Evolutionary conservation across 2,888 invertebrate genomes (phyloP).

Genomic region (Harpalus rubripes): DNA sequence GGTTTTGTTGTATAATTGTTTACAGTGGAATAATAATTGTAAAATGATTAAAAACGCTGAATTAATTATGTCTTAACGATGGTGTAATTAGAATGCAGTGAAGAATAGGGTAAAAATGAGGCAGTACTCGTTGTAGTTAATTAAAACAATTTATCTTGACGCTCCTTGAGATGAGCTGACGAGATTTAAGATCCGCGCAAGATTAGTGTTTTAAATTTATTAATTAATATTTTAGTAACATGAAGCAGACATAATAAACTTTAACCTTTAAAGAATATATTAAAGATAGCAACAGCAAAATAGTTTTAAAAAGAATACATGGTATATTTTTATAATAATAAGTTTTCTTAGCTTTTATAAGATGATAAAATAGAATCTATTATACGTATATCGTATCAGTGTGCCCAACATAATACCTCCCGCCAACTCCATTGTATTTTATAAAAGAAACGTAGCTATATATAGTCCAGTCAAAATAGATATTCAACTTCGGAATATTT

Average conservation of each 20-base stretch:
- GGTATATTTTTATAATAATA: too few species aligned
- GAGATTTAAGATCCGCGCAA: conserved; percentile 11
- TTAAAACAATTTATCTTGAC: conserved; percentile 39
- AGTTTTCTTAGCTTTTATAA: too few species aligned
- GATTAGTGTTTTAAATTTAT: background rate
- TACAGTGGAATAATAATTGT: conserved; percentile 12
- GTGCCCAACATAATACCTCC: too few species aligned
- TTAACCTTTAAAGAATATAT: background rate
- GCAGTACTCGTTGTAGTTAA: conserved; percentile 28
- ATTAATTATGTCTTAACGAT: conserved; percentile 34
- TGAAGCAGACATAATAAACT: background rate
- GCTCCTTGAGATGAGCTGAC: conserved; percentile 16
- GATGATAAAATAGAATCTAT: too few species aligned
- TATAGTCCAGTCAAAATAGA: too few species aligned
- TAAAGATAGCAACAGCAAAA: background rate
- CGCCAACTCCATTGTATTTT: too few species aligned
- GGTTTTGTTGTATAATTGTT: background rate
- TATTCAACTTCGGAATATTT: too few species aligned
- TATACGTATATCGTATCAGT: too few species aligned
- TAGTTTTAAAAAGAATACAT: too few species aligned
- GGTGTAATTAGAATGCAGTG: conserved; percentile 22
- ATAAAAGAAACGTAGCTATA: too few species aligned
- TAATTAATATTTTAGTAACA: background rate
- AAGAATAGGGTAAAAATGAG: conserved; percentile 27
- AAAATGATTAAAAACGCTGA: conserved; percentile 4